Base-by-base conservation (phyloP, 2,888 invertebrate species). In the Rambutsinella grinnellia region DNA sequence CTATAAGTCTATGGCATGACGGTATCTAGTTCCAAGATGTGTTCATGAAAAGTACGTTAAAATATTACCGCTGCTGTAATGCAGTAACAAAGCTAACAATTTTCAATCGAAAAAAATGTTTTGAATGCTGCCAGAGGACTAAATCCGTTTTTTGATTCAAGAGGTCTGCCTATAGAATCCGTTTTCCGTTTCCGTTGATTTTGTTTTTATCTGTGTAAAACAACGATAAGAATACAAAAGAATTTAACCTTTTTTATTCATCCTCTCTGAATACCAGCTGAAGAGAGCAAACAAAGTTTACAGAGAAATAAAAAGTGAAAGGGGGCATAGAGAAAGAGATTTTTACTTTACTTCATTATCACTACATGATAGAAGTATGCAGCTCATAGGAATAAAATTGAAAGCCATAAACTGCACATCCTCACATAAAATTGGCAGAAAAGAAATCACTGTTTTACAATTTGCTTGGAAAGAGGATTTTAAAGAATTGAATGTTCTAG, bases 71-170 rank as follows among this genome's bases (percentile, higher is more conserved):
- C 49, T 17, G 19, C n/a, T n/a, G n/a, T n/a, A n/a, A n/a, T n/a
- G n/a, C n/a, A n/a, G n/a, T n/a, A 15, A 49, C 49, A 49, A 49
- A 49, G 49, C 10, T 8, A 3, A 62, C 47, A 27, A 28, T 28
- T 28, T 60, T 13, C 17, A 3, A 6, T 3, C 24, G 62, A 26
- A 17, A 51, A 24, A 65, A 69, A 5, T 26, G 26, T 36, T 51
- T 72, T 57, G 54, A 70, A 71, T 49, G 63, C 53, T 72, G 72
- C 36, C 6, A 8, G 49, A 71, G 49, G 13, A 51, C 49, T 36
- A 58, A 60, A 63, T 54, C 70, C 54, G 36, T 36, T 36, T 36
- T 36, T 36, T 36, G 36, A 13, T 36, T n/a, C n/a, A n/a, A 13
- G 13, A 36, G 36, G 36, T 36, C 13, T 36, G 13, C 36, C 13